These are phyloP conservation scores for Apostichopus californicus DNA, from an alignment of 35 echinoderm and acorn worm genomes.

Conservation along the genomic window DNA sequence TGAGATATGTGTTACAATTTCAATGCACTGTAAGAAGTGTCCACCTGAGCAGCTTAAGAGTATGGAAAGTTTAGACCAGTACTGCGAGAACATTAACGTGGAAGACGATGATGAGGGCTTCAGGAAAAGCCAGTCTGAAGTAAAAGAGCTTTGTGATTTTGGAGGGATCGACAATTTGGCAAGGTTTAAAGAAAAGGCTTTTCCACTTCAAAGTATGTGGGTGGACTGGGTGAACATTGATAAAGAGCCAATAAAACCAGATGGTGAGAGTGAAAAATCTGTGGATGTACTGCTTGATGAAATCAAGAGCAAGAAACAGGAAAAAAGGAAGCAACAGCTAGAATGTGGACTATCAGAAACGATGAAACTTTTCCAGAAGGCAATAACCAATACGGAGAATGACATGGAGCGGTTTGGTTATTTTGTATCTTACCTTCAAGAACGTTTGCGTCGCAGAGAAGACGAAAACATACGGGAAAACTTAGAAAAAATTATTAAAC, in stretches of 20 bases:
- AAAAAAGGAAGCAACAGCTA: constrained; percentile 14
- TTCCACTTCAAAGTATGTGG: constrained; percentile 26
- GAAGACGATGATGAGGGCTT: not conserved
- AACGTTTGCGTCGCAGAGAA: not conserved
- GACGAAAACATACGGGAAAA: constrained; percentile 9
- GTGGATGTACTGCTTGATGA: not conserved
- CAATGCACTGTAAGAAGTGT: not conserved
- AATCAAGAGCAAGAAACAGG: not conserved
- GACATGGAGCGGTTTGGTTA: not conserved
- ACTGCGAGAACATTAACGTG: not conserved
- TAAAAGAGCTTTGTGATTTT: not conserved
- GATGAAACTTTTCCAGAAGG: not conserved
- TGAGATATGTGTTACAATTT: not conserved
- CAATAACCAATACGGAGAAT: not conserved
- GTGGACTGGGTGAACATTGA: constrained; percentile 6
- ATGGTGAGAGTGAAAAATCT: not conserved
- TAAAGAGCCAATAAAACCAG: not conserved
- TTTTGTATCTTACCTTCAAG: constrained; percentile 8
- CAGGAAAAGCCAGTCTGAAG: not conserved
- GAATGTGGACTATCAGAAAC: not conserved
- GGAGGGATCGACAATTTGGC: not conserved
- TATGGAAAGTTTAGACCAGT: not conserved
- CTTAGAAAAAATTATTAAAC: not conserved
- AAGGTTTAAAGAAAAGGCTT: not conserved
- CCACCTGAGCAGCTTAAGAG: not conserved